These are phyloP conservation scores for Phortica variegata DNA, from an alignment of 1,140 invertebrate species.

Conservation along the genomic window DNA sequence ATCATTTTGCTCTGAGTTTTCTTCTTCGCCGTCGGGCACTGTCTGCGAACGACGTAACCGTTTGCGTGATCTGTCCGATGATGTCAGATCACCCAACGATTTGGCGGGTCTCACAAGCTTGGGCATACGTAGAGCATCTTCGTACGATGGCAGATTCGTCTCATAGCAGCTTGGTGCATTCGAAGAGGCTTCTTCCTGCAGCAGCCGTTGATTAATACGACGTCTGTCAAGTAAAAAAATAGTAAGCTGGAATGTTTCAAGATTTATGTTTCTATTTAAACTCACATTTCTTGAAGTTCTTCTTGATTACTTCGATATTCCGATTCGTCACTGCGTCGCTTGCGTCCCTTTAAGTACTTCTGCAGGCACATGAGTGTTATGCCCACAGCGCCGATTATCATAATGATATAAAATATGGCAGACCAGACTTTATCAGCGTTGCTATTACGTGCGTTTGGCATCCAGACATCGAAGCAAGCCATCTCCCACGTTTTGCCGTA, in stretches of 20 bases:
- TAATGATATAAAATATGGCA: slow-evolving; percentile 61
- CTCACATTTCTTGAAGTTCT: slow-evolving; percentile 63
- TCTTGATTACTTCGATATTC: slow-evolving; percentile 54
- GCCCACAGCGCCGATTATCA: slow-evolving; percentile 15
- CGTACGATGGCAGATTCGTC: slow-evolving; percentile 68
- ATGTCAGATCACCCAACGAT: slow-evolving; percentile 60
- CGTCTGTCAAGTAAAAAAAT: slow-evolving; percentile 31
- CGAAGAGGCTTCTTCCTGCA: slow-evolving; percentile 62
- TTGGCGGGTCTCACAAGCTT: slow-evolving; percentile 63
- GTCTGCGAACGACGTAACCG: slow-evolving; percentile 55
- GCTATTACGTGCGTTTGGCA: slow-evolving; percentile 49
- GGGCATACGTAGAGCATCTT: slow-evolving; percentile 71
- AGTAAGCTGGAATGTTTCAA: neutral
- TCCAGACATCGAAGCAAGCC: slow-evolving; percentile 66
- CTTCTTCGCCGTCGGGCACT: slow-evolving; percentile 41
- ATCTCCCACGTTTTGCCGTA: slow-evolving; percentile 67
- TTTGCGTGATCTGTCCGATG: slow-evolving; percentile 27
- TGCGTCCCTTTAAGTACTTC: slow-evolving; percentile 58
- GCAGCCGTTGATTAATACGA: slow-evolving; percentile 60
- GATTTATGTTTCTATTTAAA: slow-evolving; percentile 7
- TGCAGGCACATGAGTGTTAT: slow-evolving; percentile 28
- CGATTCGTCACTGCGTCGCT: slow-evolving; percentile 32
- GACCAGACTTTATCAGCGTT: slow-evolving; percentile 63
- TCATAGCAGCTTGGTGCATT: slow-evolving; percentile 64
- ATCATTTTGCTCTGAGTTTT: slow-evolving; percentile 47